These are phyloP conservation scores for Neoscelio sp. DNA, from an alignment of 2,888 invertebrate genomes.

Conservation along the genomic window DNA sequence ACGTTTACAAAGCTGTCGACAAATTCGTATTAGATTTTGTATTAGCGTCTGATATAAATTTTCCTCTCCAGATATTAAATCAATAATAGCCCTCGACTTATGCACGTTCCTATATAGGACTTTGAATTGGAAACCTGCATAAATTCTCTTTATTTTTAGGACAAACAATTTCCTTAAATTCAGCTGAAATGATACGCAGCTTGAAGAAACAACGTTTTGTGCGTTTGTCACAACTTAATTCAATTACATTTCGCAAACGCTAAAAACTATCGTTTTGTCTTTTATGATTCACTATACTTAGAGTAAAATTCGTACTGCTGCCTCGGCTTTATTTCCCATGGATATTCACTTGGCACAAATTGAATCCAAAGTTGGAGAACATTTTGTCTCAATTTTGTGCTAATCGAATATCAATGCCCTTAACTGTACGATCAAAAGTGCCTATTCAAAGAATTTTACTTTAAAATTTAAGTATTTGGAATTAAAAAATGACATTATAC, in stretches of 20 bases:
- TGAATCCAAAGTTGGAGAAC: not conserved
- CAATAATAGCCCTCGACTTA: too few species aligned
- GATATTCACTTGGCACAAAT: slow-evolving; percentile 21
- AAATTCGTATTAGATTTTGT: too few species aligned
- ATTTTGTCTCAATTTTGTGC: slow-evolving; percentile 9
- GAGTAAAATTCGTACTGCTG: slow-evolving; percentile 17
- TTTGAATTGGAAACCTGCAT: too few species aligned
- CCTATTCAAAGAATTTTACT: slow-evolving; percentile 33
- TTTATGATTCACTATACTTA: not conserved
- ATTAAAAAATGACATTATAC: slow-evolving; percentile 23
- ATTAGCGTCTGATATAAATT: too few species aligned
- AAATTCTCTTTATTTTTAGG: too few species aligned
- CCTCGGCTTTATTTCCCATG: not conserved
- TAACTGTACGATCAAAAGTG: slow-evolving; percentile 25
- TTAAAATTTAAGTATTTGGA: slow-evolving; percentile 45
- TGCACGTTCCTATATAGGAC: too few species aligned
- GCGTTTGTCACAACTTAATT: slow-evolving; percentile 34
- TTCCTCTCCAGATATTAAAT: too few species aligned
- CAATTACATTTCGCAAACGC: slow-evolving; percentile 13
- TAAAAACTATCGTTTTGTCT: not conserved
- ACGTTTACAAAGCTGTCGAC: too few species aligned
- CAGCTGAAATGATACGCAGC: too few species aligned
- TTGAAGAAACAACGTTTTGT: slow-evolving; percentile 20
- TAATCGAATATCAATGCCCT: slow-evolving; percentile 12
- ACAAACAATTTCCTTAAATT: not conserved